Percentiles rank a stretch among this genome's conserved stretches.
phyloP scores from a whole-genome alignment of 2,888 invertebrate species.

The Hanleya hanleyi region DNA sequence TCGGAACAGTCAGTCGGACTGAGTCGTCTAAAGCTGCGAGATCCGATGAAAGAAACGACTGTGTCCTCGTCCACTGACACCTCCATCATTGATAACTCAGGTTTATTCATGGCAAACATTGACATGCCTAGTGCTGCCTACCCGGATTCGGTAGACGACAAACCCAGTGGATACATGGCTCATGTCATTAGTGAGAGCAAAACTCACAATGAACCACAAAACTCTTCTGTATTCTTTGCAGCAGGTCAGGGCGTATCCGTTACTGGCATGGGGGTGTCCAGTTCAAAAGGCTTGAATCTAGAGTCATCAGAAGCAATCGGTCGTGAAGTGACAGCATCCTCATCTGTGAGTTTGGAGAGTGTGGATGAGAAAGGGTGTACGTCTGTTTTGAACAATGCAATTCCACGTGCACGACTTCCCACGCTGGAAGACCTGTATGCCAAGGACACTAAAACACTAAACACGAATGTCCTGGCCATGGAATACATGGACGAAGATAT shows the following conservation, averaged over 20 bases:
- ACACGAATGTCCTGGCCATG: slow-evolving; percentile 76
- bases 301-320: neutral
- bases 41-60: neutral
- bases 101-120: neutral
- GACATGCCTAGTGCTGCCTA: neutral
- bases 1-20: slow-evolving; percentile 43
- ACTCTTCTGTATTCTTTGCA: neutral
- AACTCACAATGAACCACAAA: neutral
- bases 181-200: neutral
- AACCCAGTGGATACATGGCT: neutral
- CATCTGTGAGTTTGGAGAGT: neutral
- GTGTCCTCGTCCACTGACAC: neutral
- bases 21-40: neutral
- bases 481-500: slow-evolving; percentile 74
- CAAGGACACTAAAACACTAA: slow-evolving; percentile 78
- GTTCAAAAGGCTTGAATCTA: neutral
- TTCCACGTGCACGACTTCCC: slow-evolving; percentile 31
- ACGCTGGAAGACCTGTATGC: slow-evolving; percentile 75
- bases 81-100: neutral
- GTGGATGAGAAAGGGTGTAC: neutral
- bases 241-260: neutral
- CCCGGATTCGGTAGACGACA: neutral
- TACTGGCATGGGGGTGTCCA: neutral
- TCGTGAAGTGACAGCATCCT: neutral
- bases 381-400: slow-evolving; percentile 38